phyloP scores from a whole-genome alignment of 2,797 vertebrate genomes.

The Tragopan temminckii region DNA sequence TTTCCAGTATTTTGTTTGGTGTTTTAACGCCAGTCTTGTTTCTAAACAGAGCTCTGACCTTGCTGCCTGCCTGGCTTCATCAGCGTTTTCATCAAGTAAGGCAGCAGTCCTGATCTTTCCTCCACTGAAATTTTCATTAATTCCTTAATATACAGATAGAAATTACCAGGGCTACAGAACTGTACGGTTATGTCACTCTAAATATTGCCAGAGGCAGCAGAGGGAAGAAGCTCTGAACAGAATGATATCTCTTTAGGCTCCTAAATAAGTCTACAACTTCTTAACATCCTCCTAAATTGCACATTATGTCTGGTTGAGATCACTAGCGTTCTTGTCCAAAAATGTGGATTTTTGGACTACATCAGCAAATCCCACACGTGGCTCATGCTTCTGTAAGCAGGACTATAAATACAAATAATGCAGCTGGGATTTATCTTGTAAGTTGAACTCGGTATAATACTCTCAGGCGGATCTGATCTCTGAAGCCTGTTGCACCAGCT shows the following conservation, averaged over 20 bases:
- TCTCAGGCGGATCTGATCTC: constrained; percentile 45
- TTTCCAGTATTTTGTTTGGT: not conserved
- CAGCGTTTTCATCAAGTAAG: not conserved
- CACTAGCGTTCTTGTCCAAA: constrained; percentile 52
- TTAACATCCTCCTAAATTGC: constrained; percentile 37
- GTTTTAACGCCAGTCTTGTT: constrained; percentile 18
- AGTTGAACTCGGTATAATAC: constrained; percentile 42
- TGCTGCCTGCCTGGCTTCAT: constrained; percentile 4
- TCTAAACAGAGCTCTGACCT: constrained; percentile 28
- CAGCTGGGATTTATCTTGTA: constrained; percentile 68
- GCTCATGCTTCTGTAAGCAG: constrained; percentile 70
- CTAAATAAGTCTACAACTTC: constrained; percentile 34
- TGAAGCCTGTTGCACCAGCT: constrained; percentile 38
- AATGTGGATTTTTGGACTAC: constrained; percentile 67
- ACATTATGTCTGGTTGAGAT: constrained; percentile 39
- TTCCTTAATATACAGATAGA: not conserved
- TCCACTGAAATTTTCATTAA: not conserved
- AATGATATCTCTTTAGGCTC: not conserved
- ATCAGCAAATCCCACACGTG: constrained; percentile 67
- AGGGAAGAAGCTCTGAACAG: not conserved
- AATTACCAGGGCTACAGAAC: not conserved
- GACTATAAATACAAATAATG: constrained; percentile 73
- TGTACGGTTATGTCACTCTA: not conserved
- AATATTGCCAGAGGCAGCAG: not conserved
- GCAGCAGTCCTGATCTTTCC: not conserved